Evolutionary conservation across 2,888 invertebrate genomes (phyloP), one percentile per base, ranked within the genome.

Genomic region (Podabrus alpinus): DNA sequence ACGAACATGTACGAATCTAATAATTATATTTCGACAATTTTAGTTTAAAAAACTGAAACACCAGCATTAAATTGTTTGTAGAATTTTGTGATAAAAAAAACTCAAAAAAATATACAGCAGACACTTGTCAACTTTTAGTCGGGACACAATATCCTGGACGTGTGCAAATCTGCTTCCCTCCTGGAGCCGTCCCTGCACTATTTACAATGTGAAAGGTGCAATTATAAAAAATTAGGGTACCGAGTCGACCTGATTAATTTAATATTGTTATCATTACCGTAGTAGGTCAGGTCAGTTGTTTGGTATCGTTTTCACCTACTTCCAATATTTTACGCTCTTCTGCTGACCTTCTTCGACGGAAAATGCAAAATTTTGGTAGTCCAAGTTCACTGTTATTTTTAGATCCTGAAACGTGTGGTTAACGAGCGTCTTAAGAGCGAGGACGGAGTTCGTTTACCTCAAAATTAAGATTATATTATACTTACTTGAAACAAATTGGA

Each of bases 301-400:
- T n/a, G 2, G n/a, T 45, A 45, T 45, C 0, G n/a, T 45, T 29
- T 45, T 45, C 45, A 45, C 45, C 45, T 45, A 45, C 45, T n/a
- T 45, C 45, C n/a, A n/a, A 45, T n/a, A 45, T 45, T 45, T n/a
- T 45, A 0, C 45, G 9, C n/a, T 45, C n/a, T 45, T 10, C 7
- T 45, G 45, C 2, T 45, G 45, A 45, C 45, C 45, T 45, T 45
- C 45, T 45, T 45, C 1, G 7, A 11, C 29, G 13, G 11, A 13
- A 29, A 13, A n/a, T 45, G 45, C 45, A 45, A n/a, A 45, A 45
- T 45, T 45, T 45, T n/a, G 45, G n/a, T 45, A n/a, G n/a, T 45
- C n/a, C 62, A 64, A 64, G 62, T 64, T 64, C 62, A 64, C 21
- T 17, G 62, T 64, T 64, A 64, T 64, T 64, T 64, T 64, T 64